phyloP scores from a whole-genome alignment of 2,113 vertebrate genomes.

The Tetrao urogallus region DNA sequence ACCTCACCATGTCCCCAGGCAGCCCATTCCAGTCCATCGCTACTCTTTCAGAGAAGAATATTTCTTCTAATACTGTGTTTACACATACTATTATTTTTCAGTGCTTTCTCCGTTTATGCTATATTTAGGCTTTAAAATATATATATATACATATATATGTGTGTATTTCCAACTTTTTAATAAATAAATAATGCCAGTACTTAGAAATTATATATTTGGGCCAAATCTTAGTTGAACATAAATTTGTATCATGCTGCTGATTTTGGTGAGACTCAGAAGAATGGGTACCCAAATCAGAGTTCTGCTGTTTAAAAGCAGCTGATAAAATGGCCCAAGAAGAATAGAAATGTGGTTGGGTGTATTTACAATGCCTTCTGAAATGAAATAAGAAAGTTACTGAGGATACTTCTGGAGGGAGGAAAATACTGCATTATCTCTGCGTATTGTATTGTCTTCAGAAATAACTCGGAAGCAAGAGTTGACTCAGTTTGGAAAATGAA shows the following conservation, averaged over 20 bases:
- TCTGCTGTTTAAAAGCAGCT: not conserved
- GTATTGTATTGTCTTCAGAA: not conserved
- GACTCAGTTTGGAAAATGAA: conserved; percentile 21
- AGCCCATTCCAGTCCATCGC: no score
- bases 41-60: no score
- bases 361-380: not conserved
- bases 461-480: not conserved
- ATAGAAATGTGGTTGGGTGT: not conserved
- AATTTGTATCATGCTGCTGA: not conserved
- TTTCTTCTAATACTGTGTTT: not conserved
- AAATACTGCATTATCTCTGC: not conserved
- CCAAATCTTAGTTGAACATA: not conserved
- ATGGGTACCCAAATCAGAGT: not conserved
- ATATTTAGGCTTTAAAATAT: not conserved
- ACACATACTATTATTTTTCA: not conserved
- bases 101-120: not conserved
- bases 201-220: not conserved
- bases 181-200: not conserved
- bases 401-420: not conserved
- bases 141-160: no score
- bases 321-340: not conserved
- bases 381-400: not conserved
- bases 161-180: not conserved
- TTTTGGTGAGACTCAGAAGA: not conserved
- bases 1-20: no score